Percentiles rank a stretch among this genome's conserved stretches.
Conservation (phyloP, 2,113 vertebrate species). For the human region DNA sequence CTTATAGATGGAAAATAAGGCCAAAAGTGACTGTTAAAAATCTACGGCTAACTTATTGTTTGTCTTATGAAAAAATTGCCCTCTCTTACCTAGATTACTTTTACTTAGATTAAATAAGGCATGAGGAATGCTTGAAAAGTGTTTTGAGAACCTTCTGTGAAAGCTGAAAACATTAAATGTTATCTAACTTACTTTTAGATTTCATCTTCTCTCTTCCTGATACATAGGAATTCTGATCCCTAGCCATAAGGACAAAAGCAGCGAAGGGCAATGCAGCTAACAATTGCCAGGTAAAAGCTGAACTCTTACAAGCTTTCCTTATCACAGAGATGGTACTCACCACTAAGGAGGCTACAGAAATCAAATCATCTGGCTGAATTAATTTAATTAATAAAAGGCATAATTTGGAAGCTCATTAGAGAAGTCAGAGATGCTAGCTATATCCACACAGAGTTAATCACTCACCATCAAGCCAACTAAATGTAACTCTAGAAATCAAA, state of each 20-base stretch:
- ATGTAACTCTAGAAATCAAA: background rate
- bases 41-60: background rate
- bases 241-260: background rate
- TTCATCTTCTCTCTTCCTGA: background rate
- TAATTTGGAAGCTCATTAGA: constrained; percentile 16
- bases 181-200: constrained; percentile 14
- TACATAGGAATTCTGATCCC: background rate
- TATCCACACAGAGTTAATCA: background rate
- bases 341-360: background rate
- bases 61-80: background rate
- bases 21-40: background rate
- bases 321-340: background rate
- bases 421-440: background rate
- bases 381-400: constrained; percentile 51
- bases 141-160: background rate
- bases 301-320: background rate
- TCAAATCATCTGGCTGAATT: background rate
- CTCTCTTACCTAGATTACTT: background rate
- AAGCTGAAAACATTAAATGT: background rate
- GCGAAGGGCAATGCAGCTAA: background rate
- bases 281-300: background rate
- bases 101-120: background rate
- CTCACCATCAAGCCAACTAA: background rate
- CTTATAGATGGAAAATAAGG: background rate
- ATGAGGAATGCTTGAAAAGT: background rate